Evolutionary conservation across 2,797 vertebrate genomes (phyloP).

Genomic region (Hipposideros larvatus): DNA sequence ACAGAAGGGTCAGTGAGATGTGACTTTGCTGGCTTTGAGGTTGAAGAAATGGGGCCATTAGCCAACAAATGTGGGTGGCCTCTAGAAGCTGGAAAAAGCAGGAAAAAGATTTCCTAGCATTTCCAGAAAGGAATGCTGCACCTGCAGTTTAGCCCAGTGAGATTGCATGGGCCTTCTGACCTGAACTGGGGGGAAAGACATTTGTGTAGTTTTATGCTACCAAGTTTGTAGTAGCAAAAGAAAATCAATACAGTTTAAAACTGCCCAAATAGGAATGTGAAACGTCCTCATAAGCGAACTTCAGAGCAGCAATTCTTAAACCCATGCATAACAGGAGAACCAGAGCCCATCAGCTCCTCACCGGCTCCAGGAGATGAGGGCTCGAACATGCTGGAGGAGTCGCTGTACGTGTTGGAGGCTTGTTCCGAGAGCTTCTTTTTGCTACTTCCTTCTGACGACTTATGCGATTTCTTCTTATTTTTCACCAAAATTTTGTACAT

Average conservation of each 20-base stretch:
- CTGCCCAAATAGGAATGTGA: not conserved
- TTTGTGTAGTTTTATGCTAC: not conserved
- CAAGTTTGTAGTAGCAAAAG: not conserved
- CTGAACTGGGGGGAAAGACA: not conserved
- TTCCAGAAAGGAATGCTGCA: not conserved
- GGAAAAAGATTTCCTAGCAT: too few species aligned
- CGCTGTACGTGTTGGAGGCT: constrained; percentile 96
- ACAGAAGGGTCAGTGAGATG: not conserved
- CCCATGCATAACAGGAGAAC: rapidly evolving
- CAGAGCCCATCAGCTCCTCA: constrained; percentile 78
- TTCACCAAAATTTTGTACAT: constrained; percentile 99
- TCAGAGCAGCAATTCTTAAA: not conserved
- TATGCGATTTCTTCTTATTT: constrained; percentile 99
- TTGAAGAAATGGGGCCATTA: not conserved
- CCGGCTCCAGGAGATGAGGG: constrained; percentile 96
- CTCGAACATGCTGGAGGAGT: constrained; percentile 96
- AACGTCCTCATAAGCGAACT: not conserved
- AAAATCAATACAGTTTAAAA: not conserved
- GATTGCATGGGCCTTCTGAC: rapidly evolving
- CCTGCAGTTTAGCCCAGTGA: not conserved
- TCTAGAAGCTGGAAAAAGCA: not conserved
- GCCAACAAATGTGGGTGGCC: not conserved
- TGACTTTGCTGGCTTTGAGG: not conserved
- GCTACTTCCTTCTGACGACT: constrained; percentile 92
- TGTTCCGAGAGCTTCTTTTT: constrained; percentile 98